Percentiles rank a stretch among this genome's conserved stretches.
Conservation (phyloP, 2,888 invertebrate species). For the Tuta absoluta region DNA sequence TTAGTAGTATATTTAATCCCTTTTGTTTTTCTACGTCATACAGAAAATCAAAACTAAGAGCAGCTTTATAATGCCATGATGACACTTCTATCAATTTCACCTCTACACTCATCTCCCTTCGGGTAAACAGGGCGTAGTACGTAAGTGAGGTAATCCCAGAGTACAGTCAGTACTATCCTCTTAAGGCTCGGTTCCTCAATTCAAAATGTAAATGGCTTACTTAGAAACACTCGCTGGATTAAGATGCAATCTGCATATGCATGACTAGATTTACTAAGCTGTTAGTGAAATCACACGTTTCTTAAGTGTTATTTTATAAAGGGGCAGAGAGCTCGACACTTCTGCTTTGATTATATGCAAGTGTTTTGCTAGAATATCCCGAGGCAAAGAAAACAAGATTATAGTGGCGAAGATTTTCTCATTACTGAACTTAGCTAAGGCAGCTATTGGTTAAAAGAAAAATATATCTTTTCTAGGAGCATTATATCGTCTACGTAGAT, state of each 20-base stretch:
- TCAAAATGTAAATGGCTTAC: slow-evolving; percentile 69
- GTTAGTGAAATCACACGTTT: slow-evolving; percentile 31
- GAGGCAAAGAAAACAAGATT: neutral
- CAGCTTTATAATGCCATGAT: too few species aligned
- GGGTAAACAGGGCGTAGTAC: slow-evolving; percentile 61
- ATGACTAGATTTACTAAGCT: slow-evolving; percentile 49
- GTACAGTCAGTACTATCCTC: slow-evolving; percentile 52
- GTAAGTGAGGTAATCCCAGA: slow-evolving; percentile 72
- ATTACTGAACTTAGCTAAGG: neutral
- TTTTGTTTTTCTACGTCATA: too few species aligned
- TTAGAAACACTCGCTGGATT: slow-evolving; percentile 62
- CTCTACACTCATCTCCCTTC: slow-evolving; percentile 45
- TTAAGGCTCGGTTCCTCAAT: slow-evolving; percentile 63
- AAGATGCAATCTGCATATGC: slow-evolving; percentile 63
- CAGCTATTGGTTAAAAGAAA: too few species aligned
- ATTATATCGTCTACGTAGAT: too few species aligned
- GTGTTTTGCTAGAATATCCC: neutral
- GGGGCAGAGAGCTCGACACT: neutral
- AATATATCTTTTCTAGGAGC: neutral
- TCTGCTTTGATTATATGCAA: slow-evolving; percentile 5
- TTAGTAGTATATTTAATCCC: too few species aligned
- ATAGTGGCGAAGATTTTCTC: neutral
- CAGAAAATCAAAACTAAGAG: too few species aligned
- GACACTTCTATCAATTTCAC: neutral
- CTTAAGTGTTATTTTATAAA: slow-evolving; percentile 12